phyloP scores from a whole-genome alignment of 37 sponge, comb jelly and placozoan genomes.

The Lycopodina hypogea region DNA sequence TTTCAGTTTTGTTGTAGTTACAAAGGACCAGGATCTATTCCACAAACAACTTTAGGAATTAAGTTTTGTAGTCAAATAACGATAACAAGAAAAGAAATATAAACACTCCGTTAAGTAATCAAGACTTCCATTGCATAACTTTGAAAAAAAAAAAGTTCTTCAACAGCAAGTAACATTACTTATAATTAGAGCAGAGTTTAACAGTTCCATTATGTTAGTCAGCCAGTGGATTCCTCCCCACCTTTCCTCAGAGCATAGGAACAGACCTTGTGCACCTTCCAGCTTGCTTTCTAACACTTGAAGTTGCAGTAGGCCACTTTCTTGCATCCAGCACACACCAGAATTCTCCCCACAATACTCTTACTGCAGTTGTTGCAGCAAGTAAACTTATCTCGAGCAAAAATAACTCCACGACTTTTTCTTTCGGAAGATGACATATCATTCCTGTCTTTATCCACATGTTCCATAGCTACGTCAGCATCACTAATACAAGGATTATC shows the following conservation, averaged over 20 bases:
- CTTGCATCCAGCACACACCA: constrained; percentile 59
- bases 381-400: constrained; percentile 53
- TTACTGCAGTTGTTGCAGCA: constrained; percentile 39
- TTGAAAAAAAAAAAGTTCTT: neutral
- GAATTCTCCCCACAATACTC: constrained; percentile 23
- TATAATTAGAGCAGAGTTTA: too few relatives aligned
- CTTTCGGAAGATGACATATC: neutral
- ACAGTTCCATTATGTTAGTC: too few relatives aligned
- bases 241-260: constrained; percentile 40
- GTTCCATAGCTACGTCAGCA: neutral
- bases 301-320: constrained; percentile 67
- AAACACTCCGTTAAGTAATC: neutral
- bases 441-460: too few relatives aligned
- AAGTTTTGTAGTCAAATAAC: too few relatives aligned
- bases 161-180: neutral
- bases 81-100: neutral
- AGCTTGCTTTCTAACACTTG: constrained; percentile 61
- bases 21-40: too few relatives aligned
- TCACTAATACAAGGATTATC: neutral
- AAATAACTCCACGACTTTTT: neutral
- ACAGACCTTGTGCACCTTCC: constrained; percentile 73
- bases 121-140: neutral
- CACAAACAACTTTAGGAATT: too few relatives aligned
- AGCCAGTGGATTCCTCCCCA: constrained; percentile 14
- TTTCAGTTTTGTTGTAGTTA: too few relatives aligned